Percentiles rank a stretch among this genome's conserved stretches.
These are phyloP conservation scores for Cryptops parisi DNA, from an alignment of 2,888 invertebrate species.

Conservation along the genomic window DNA sequence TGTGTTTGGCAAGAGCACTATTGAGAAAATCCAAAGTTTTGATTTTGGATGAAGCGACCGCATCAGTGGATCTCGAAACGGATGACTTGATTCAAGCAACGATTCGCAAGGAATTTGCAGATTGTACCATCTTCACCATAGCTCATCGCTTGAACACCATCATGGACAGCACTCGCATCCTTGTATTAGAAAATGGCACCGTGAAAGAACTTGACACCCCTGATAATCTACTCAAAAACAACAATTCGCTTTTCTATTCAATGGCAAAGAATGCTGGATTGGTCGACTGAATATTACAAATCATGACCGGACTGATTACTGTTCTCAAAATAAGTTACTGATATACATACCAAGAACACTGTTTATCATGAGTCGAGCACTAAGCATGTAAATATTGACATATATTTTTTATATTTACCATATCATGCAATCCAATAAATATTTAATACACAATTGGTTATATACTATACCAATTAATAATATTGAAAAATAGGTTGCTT, in stretches of 20 bases:
- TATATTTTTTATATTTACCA: no score
- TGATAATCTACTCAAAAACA: not conserved
- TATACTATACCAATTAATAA: no score
- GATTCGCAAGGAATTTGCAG: constrained; percentile 20
- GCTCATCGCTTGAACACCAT: constrained; percentile 16
- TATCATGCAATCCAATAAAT: no score
- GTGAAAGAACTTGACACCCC: not conserved
- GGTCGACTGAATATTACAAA: not conserved
- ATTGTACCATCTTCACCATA: constrained; percentile 22
- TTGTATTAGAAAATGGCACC: not conserved
- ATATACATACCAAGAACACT: not conserved
- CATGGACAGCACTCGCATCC: constrained; percentile 9
- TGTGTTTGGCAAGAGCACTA: constrained; percentile 21
- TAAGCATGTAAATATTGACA: no score
- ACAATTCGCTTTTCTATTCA: not conserved
- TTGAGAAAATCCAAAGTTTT: constrained; percentile 20
- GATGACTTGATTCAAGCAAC: constrained; percentile 21
- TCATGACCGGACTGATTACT: not conserved
- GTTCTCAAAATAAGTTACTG: not conserved
- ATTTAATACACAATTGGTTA: no score
- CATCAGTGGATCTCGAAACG: constrained; percentile 21
- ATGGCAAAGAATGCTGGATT: not conserved
- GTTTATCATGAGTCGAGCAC: not conserved
- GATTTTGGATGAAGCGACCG: constrained; percentile 22
- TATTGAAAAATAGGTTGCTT: no score